These are phyloP conservation scores for Microctenopoma steveboyesi DNA, from an alignment of 2,797 vertebrate species.

Conservation along the genomic window DNA sequence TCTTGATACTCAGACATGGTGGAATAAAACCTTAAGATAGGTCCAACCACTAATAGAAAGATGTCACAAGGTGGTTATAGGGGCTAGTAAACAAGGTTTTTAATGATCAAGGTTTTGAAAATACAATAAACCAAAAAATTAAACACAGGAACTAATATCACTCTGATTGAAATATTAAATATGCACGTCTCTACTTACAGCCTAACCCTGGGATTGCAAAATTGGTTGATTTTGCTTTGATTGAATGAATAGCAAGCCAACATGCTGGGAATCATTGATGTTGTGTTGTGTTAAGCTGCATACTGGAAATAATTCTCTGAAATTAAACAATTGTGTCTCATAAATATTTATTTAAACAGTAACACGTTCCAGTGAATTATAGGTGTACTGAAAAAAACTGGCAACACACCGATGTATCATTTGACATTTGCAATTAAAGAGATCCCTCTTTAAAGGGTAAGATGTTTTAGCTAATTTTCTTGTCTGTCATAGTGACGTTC, in stretches of 20 bases:
- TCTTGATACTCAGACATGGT: too few relatives aligned
- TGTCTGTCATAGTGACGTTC: slow-evolving; percentile 3
- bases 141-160: too few relatives aligned
- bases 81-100: too few relatives aligned
- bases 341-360: too few relatives aligned
- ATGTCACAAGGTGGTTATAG: background rate
- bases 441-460: background rate
- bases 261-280: background rate
- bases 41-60: background rate
- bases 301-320: background rate
- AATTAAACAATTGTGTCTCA: background rate
- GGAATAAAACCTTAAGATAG: background rate
- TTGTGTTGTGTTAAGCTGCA: background rate
- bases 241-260: background rate
- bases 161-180: too few relatives aligned
- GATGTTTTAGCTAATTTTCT: background rate
- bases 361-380: too few relatives aligned
- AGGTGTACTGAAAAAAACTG: too few relatives aligned
- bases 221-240: too few relatives aligned
- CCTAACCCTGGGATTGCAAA: too few relatives aligned
- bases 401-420: background rate
- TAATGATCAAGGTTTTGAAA: too few relatives aligned
- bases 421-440: background rate
- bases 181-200: too few relatives aligned
- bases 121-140: too few relatives aligned